Evolutionary conservation across 2,888 invertebrate genomes (phyloP).

Genomic region (Mechanitis messenoides): DNA sequence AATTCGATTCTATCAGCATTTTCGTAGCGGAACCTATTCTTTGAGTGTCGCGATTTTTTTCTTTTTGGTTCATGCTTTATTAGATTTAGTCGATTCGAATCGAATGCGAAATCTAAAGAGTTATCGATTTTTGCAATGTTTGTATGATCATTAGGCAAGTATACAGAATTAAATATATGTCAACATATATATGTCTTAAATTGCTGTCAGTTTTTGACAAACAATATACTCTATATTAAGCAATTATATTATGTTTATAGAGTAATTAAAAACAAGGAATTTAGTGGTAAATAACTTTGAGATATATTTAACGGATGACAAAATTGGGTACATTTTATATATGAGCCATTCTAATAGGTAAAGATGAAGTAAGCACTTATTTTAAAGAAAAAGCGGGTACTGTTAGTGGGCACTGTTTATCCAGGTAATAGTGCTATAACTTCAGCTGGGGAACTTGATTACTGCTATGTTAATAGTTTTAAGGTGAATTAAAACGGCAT

Average conservation of each 20-base stretch:
- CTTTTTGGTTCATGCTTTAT: constrained; percentile 9
- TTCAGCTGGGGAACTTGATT: constrained; percentile 12
- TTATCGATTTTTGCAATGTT: not conserved
- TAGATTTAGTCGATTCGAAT: not conserved
- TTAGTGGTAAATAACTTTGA: too few relatives aligned
- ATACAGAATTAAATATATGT: not conserved
- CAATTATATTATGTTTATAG: too few relatives aligned
- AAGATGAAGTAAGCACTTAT: not conserved
- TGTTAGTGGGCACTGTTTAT: constrained; percentile 8
- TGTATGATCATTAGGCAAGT: not conserved
- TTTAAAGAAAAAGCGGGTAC: constrained; percentile 2
- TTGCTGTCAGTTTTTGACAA: too few relatives aligned
- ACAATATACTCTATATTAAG: too few relatives aligned
- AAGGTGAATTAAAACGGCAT: constrained; percentile 17
- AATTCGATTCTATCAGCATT: constrained; percentile 55
- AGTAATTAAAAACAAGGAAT: too few relatives aligned
- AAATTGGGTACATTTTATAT: not conserved
- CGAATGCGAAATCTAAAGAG: constrained; percentile 3
- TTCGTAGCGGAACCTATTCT: constrained; percentile 32
- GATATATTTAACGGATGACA: too few relatives aligned
- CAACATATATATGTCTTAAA: too few relatives aligned
- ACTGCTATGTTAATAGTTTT: constrained; percentile 15
- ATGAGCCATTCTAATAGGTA: not conserved
- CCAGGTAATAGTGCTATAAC: constrained; percentile 15
- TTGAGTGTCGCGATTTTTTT: constrained; percentile 25